phyloP scores from a whole-genome alignment of 2,113 vertebrate species.

The Scytalopus superciliaris region DNA sequence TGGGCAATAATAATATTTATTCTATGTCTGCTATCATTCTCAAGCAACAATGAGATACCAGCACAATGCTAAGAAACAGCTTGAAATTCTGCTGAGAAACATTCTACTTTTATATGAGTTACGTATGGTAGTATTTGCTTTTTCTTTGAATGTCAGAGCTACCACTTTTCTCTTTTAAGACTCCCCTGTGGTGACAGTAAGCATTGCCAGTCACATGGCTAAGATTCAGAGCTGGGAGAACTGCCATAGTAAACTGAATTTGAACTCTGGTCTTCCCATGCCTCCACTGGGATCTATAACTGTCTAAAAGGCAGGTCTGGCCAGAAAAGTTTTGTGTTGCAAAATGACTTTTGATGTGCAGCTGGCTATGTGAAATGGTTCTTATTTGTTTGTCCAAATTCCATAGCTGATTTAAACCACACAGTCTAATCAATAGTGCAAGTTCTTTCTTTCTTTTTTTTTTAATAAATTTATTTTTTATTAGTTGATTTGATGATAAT shows the following conservation, averaged over 20 bases:
- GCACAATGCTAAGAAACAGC: background rate
- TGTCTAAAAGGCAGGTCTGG: conserved; percentile 64
- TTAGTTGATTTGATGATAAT: conserved; percentile 13
- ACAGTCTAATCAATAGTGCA: conserved; percentile 12
- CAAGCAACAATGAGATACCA: background rate
- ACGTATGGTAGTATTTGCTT: conserved; percentile 48
- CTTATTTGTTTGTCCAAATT: conserved; percentile 55
- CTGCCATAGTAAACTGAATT: conserved; percentile 70
- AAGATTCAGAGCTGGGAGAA: conserved; percentile 68
- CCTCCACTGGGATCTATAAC: conserved; percentile 68
- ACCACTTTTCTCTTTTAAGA: conserved; percentile 62
- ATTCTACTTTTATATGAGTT: background rate
- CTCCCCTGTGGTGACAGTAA: conserved; percentile 70
- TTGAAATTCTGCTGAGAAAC: background rate
- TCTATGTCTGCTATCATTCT: background rate
- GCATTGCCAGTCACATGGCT: conserved; percentile 68
- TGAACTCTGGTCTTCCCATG: conserved; percentile 70
- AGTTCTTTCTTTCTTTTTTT: background rate
- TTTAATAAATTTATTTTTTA: background rate
- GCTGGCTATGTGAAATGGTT: conserved; percentile 44
- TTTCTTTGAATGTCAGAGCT: conserved; percentile 53
- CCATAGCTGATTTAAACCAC: conserved; percentile 36
- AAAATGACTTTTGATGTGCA: conserved; percentile 67
- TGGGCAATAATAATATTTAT: background rate
- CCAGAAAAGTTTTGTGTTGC: conserved; percentile 64